Evolutionary conservation across 1,140 invertebrate species (phyloP).

Genomic region (Steinernema khuongi): DNA sequence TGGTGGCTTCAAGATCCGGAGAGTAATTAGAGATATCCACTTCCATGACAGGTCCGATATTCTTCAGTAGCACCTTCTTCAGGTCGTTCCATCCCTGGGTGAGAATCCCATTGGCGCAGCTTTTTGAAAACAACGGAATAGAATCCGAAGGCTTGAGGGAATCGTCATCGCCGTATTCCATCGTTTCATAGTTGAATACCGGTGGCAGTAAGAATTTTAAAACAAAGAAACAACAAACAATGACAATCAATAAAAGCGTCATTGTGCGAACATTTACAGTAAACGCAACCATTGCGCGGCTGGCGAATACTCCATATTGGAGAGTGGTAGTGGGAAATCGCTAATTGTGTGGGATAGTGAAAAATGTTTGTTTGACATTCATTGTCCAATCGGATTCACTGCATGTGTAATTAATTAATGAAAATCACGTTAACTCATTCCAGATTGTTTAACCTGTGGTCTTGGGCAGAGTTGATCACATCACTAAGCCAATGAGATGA

Average conservation of each 20-base stretch:
- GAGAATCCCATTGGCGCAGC: not conserved
- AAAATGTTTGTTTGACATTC: no score
- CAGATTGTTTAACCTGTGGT: no score
- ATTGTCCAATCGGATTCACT: no score
- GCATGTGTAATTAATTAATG: no score
- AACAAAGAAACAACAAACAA: not conserved
- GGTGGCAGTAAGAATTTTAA: no score
- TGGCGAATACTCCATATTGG: not conserved
- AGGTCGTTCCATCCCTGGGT: not conserved
- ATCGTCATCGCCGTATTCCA: not conserved
- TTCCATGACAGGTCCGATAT: not conserved
- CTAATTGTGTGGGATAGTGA: not conserved
- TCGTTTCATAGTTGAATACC: not conserved
- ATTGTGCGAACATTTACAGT: not conserved
- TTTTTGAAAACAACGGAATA: not conserved
- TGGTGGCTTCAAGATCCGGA: not conserved
- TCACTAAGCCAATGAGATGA: no score
- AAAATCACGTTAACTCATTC: no score
- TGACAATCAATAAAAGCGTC: not conserved
- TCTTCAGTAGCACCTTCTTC: not conserved
- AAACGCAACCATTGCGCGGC: not conserved
- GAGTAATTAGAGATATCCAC: not conserved
- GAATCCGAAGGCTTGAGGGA: not conserved
- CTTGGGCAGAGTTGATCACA: no score
- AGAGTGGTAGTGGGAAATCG: no score